phyloP scores from a whole-genome alignment of 2,888 invertebrate species.

The Cynaeus angustus region DNA sequence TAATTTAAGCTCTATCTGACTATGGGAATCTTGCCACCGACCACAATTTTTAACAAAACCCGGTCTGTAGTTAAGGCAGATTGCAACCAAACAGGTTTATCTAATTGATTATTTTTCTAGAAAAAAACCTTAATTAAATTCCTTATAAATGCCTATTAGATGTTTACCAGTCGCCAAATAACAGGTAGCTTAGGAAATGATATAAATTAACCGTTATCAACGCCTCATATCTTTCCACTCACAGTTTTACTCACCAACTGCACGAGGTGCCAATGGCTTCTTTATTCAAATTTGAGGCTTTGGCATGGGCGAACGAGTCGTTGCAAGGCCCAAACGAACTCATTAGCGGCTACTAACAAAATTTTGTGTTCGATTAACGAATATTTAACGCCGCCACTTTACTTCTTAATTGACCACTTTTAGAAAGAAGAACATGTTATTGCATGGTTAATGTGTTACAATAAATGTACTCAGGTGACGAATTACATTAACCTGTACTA shows the following conservation, averaged over 20 bases:
- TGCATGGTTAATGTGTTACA: neutral
- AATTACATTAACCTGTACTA: conserved; percentile 3
- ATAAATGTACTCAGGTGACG: conserved; percentile 2
- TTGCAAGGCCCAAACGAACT: conserved; percentile 29
- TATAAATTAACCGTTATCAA: conserved; percentile 56
- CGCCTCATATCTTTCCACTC: conserved; percentile 48
- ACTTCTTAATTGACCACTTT: conserved; percentile 20
- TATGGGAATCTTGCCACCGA: conserved; percentile 48
- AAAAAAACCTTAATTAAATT: conserved; percentile 59
- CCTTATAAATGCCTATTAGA: conserved; percentile 56
- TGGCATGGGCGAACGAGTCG: conserved; percentile 28
- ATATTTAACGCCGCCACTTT: conserved; percentile 19
- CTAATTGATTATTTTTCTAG: conserved; percentile 59
- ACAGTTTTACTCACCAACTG: conserved; percentile 44
- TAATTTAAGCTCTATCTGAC: conserved; percentile 54
- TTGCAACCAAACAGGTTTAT: conserved; percentile 56
- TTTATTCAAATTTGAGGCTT: conserved; percentile 47
- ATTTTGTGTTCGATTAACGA: conserved; percentile 19
- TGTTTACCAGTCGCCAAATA: conserved; percentile 57
- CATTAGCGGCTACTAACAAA: conserved; percentile 29
- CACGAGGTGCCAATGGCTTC: conserved; percentile 49
- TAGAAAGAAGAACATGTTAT: conserved; percentile 7
- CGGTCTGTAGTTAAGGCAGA: conserved; percentile 36
- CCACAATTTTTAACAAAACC: conserved; percentile 41
- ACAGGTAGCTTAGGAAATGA: conserved; percentile 59